phyloP scores from a whole-genome alignment of 1,140 invertebrate genomes.

The Coptotermes formosanus region DNA sequence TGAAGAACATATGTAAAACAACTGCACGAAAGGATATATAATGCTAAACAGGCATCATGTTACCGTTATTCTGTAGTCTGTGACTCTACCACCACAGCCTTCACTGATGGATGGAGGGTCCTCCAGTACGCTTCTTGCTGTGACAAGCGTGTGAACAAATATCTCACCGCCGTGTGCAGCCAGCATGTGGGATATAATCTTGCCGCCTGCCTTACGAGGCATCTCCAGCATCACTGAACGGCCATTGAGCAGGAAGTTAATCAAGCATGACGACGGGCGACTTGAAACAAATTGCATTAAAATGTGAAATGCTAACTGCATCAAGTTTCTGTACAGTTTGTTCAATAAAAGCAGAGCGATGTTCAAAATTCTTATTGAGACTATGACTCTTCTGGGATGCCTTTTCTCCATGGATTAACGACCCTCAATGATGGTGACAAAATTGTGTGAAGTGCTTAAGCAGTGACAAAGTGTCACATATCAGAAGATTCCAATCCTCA shows the following conservation, averaged over 20 bases:
- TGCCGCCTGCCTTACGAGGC: slow-evolving; percentile 80
- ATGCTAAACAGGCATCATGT: too few species aligned
- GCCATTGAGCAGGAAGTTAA: slow-evolving; percentile 93
- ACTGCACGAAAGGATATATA: too few species aligned
- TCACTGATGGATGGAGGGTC: slow-evolving; percentile 94
- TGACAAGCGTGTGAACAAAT: slow-evolving; percentile 89
- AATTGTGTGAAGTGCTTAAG: too few species aligned
- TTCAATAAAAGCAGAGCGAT: background rate
- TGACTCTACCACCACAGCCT: slow-evolving; percentile 87
- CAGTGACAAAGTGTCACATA: too few species aligned
- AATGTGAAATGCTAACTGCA: background rate
- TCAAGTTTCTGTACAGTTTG: background rate
- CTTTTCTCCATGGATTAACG: too few species aligned
- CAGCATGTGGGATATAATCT: slow-evolving; percentile 89
- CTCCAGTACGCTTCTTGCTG: slow-evolving; percentile 83
- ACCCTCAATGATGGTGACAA: too few species aligned
- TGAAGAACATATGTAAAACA: too few species aligned
- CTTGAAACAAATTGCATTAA: slow-evolving; percentile 43
- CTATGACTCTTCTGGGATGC: too few species aligned
- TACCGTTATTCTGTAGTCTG: slow-evolving; percentile 80
- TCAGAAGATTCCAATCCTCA: too few species aligned
- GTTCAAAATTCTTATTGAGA: background rate
- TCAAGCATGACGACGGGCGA: slow-evolving; percentile 91
- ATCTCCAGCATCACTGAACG: slow-evolving; percentile 94
- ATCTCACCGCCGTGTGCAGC: slow-evolving; percentile 94